Base-by-base conservation (phyloP, 2,888 invertebrate species). In the Amiota minor region DNA sequence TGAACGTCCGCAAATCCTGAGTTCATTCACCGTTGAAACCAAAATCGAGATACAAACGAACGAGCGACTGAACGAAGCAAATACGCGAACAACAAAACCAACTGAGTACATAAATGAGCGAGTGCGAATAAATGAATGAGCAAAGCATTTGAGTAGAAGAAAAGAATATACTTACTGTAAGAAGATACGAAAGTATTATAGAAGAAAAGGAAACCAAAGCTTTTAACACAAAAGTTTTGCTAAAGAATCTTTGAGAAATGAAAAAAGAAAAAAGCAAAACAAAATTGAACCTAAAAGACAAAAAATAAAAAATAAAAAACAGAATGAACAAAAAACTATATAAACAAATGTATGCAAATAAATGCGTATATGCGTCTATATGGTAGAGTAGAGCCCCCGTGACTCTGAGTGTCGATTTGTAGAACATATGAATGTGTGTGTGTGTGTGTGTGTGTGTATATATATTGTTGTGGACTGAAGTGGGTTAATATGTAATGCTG, bases 11-110 rank as follows among this genome's bases (percentile, higher is more conserved):
- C 85, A 79, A 79, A 82, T 82, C 83, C 83, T 83, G 79, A 83
- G 84, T 84, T 84, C 84, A 80, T 84, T 84, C 83, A 84, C 84
- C 83, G 83, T 81, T 80, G 81, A 84, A 83, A 83, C 80, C 81
- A 84, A 83, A 83, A 83, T 84, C 84, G 81, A 81, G 81, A 81
- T 80, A 82, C 82, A 77, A 72, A 50, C 50, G 35, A 71, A 53
- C 62, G 16, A 64, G 61, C 35, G 35, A n/a, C 73, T 75, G 73
- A 49, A 56, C 73, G 62, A 23, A 62, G 9, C 59, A 18, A 59
- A 16, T 9, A 20, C 18, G 12, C 45, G 14, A 62, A 23, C 14
- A 35, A 23, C 4, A 23, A n/a, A 23, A 62, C 11, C 12, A 23
- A 62, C 12, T 45, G 12, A 35, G 35, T 76, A 71, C 55, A 70